These are phyloP conservation scores for Tringa solitaria DNA, from an alignment of 2,113 vertebrate species.

Conservation along the genomic window DNA sequence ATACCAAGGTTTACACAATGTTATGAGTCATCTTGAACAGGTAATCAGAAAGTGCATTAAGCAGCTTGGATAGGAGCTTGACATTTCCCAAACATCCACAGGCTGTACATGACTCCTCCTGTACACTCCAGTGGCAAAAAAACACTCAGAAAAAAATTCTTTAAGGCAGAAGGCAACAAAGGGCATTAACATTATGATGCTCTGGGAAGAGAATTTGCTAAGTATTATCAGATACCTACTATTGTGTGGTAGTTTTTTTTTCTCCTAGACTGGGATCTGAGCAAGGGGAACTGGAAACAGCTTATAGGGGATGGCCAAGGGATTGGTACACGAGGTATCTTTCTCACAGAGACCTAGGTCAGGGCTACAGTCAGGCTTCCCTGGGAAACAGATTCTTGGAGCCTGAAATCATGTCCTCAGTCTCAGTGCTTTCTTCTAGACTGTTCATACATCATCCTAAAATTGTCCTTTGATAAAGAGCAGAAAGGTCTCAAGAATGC, in stretches of 20 bases:
- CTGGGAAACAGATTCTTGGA: background rate
- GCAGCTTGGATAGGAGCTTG: background rate
- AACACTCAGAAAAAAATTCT: background rate
- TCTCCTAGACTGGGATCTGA: background rate
- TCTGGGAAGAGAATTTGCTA: background rate
- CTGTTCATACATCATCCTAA: background rate
- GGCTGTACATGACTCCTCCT: background rate
- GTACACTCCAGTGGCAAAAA: background rate
- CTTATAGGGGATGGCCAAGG: background rate
- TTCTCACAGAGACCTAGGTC: background rate
- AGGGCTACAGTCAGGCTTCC: background rate
- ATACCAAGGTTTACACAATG: background rate
- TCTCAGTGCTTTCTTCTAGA: background rate
- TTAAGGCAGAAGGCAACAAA: background rate
- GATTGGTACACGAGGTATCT: background rate
- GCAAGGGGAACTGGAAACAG: background rate
- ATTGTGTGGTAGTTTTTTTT: background rate
- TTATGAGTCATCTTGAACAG: background rate
- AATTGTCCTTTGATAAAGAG: background rate
- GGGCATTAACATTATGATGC: background rate
- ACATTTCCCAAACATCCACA: background rate
- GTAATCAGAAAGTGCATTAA: slow-evolving; percentile 5
- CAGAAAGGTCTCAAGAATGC: background rate
- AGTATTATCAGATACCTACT: background rate
- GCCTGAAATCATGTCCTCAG: background rate